Percentiles rank a stretch among this genome's conserved stretches.
Conservation (phyloP, 2,888 invertebrate genomes). For the Sycophila texana region DNA sequence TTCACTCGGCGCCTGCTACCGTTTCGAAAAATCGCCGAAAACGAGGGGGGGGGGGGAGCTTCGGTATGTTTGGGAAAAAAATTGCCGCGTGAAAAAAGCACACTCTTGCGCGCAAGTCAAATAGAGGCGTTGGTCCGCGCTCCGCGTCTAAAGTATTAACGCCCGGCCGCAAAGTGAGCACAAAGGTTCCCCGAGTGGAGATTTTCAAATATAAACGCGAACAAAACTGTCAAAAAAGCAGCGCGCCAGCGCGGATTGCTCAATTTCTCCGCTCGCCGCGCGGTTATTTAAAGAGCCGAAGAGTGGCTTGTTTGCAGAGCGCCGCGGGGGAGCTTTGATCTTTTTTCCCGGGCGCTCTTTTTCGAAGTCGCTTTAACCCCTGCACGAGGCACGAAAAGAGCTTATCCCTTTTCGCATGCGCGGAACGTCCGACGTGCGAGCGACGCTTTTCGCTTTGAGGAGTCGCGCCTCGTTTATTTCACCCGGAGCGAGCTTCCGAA, state of each 20-base stretch:
- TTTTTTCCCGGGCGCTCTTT: conserved; percentile 25
- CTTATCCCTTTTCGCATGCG: no score
- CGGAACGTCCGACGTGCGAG: background rate
- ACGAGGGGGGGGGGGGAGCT: no score
- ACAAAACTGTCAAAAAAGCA: background rate
- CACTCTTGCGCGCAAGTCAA: no score
- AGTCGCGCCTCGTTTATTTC: conserved; percentile 21
- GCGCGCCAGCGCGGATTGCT: conserved; percentile 4
- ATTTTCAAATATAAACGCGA: conserved; percentile 18
- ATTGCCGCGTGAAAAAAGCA: no score
- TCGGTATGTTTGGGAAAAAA: no score
- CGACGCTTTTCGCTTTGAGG: conserved; percentile 23
- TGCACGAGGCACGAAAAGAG: no score
- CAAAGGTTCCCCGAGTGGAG: background rate
- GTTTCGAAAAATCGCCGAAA: no score
- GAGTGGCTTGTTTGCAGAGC: conserved; percentile 56
- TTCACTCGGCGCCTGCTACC: no score
- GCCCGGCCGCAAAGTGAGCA: background rate
- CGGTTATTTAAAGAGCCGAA: conserved; percentile 52
- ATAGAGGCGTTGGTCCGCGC: no score
- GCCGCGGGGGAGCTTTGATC: conserved; percentile 53
- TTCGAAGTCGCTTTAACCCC: no score
- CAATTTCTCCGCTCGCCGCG: conserved; percentile 5
- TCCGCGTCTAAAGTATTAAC: background rate
- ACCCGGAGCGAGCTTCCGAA: background rate